phyloP scores from a whole-genome alignment of 2,888 invertebrate species.

The Esperia sulphurella region DNA sequence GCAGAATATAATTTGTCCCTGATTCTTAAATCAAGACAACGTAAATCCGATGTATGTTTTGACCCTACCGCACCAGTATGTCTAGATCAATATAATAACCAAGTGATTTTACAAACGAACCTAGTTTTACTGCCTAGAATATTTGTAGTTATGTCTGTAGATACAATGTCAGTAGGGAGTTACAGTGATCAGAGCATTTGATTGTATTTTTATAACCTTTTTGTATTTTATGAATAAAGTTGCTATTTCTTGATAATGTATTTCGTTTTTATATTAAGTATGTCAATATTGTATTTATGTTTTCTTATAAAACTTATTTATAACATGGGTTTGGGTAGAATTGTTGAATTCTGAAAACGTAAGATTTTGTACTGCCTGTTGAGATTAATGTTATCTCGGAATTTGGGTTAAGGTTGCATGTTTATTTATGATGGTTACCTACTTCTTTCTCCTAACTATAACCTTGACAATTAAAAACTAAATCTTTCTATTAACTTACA shows the following conservation, averaged over 20 bases:
- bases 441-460: not conserved
- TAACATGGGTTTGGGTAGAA: not conserved
- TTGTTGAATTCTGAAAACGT: not conserved
- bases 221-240: constrained; percentile 76
- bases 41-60: not conserved
- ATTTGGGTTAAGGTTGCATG: not conserved
- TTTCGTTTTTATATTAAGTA: too few relatives aligned
- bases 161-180: constrained; percentile 54
- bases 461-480: not conserved
- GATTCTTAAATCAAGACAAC: not conserved
- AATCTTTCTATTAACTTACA: not conserved
- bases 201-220: constrained; percentile 79
- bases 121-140: constrained; percentile 55
- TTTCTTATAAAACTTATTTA: not conserved
- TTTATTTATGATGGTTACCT: not conserved
- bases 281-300: constrained; percentile 29
- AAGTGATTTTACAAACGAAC: constrained; percentile 45
- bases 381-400: too few relatives aligned
- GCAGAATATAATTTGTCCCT: too few relatives aligned
- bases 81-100: constrained; percentile 26
- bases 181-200: constrained; percentile 77
- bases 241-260: constrained; percentile 68
- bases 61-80: constrained; percentile 18
- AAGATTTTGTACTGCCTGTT: not conserved
- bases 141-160: constrained; percentile 47